Evolutionary conservation across 2,113 vertebrate species (phyloP), one percentile per base, ranked within the genome.

Genomic region (Syngnathus typhle): DNA sequence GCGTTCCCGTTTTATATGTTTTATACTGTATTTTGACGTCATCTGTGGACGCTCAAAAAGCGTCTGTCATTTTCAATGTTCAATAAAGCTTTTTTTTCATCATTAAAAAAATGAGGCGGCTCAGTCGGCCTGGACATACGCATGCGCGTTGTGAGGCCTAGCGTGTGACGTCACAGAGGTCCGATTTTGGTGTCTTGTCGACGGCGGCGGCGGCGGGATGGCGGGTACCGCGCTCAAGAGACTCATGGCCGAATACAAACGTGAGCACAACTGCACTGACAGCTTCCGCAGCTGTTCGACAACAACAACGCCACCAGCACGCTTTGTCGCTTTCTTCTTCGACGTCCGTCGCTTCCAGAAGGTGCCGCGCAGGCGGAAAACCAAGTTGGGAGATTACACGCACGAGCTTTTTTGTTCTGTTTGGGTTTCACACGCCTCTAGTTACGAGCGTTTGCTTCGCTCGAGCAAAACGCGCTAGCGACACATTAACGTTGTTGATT

Each of bases 171-270:
- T 16, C 44, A 47, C 4, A 12, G 15, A n/a, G 1, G n/a, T 10
- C 21, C 15, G 11, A 11, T 3, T 21, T 15, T 5, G 38, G 18
- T 16, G 52, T 11, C 10, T 21, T 13, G 16, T 5, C 55, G 37
- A 41, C 60, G 11, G 18, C 64, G 19, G n/a, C 23, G 16, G 9
- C 54, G 44, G 8, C 64, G 19, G n/a, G 32, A 65, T 65, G 64
- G 64, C 64, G 19, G 64, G 64, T 5, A 65, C 64, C 5, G 64
- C 64, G 36, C 18, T 65, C 7, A 65, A 65, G 49, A 65, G 64
- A 37, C 64, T 65, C 9, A 65, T 65, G 64, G 64, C 64, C 36
- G 64, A 65, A 65, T 65, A 65, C 47, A 65, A 65, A 65, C 64
- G 64, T 65, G 36, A 65, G 49, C 37, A 27, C 6, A 15, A 15